Evolutionary conservation across 2,888 invertebrate species (phyloP), one percentile per base, ranked within the genome.

Genomic region (Antheraea yamamai): DNA sequence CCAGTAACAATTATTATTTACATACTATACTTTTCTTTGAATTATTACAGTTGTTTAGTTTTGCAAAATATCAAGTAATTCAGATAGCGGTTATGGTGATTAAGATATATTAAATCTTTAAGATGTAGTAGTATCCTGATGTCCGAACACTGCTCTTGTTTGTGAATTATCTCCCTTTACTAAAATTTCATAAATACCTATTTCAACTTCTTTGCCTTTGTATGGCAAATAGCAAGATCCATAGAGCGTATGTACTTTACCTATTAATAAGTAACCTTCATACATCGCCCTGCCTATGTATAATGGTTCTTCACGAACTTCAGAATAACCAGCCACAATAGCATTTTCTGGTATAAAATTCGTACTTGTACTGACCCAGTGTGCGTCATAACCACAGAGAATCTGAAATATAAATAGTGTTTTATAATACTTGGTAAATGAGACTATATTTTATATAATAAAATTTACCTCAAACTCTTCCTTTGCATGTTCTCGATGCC

Each of bases 201-300:
- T 39, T 78, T 79, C 79, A n/a, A 82, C 47, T 73, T 90, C 90
- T 35, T 66, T 76, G 0, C 85, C 87, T 10, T 82, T 39, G 75
- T 80, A 97, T 73, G 97, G 95, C n/a, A 97, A 89, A 85, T 97
- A 97, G 78, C 96, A 96, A 0, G 95, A 95, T n/a, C 96, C 96
- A 84, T 97, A 97, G 35, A 96, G 95, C 35, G 83, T 76, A 73
- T 89, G 85, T 55, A 97, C 88, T 91, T 98, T 98, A 47, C 98
- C 98, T 76, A 97, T 97, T 81, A 98, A 95, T 26, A 97, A 90
- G 72, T 96, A 96, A 66, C 96, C 96, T 79, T 96, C 96, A 84
- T 97, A 96, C 74, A 94, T 93, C 6, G 97, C 97, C 81, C 98
- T 95, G 20, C 96, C 96, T 10, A 97, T 95, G 84, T 95, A 97